Base-by-base conservation (phyloP, 2,113 vertebrate species). In the Puma concolor region DNA sequence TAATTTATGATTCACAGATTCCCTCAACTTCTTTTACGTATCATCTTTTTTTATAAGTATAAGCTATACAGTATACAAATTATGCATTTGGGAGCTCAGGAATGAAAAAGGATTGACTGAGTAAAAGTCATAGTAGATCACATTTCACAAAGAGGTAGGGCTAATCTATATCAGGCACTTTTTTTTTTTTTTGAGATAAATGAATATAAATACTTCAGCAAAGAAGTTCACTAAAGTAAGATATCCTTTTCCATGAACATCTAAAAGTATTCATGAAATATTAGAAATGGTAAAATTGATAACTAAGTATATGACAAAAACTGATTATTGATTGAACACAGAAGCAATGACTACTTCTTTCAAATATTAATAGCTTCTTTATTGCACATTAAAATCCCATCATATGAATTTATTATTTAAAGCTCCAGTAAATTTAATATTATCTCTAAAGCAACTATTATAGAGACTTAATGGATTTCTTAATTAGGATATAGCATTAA, bases 361-460 rank as follows among this genome's bases (percentile, higher is more conserved):
- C 63, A 76, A 95, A 97, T 91, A 96, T 98, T 97, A 98, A 96
- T 96, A 97, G 96, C 33, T 89, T 89, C 72, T 97, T 80, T 96
- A 95, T 94, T 96, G 67, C 86, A 96, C 67, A 96, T 97, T 98
- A 96, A 97, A 97, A 96, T 89, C 89, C 82, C 63, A 97, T 97
- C 96, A 92, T 5, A 89, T 67, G 21, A 97, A 98, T 94, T 97
- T 95, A 98, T 97, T 97, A 97, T 95, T 97, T 97, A 96, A 97
- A 96, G 93, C 60, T 79, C 44, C 72, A 93, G 83, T 92, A 97
- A 97, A 96, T 97, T 97, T 97, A 97, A 93, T 83, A 74, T 85
- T 93, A 96, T 88, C 91, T 98, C 31, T 95, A 96, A 97, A 91
- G 86, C 89, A 98, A 97, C 93, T 96, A 87, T 88, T 96, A 95